Conservation (phyloP, 2,888 invertebrate genomes). For the Vannuccia rotundouncinata region DNA sequence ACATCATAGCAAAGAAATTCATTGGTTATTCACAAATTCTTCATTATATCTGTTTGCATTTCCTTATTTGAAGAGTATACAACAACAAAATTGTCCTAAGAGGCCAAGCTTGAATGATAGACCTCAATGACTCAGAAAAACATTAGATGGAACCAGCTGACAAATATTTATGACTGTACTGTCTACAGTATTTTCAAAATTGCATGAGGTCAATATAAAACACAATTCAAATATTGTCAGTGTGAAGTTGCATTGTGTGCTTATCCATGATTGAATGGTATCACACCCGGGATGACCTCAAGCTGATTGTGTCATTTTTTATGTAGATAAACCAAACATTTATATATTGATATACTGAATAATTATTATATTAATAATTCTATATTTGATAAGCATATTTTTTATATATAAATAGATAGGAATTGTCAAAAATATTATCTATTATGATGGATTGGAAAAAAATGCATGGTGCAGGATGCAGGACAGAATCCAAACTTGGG, state of each 20-base stretch:
- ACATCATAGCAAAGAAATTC: neutral
- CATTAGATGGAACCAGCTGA: slow-evolving; percentile 22
- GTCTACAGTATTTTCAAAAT: slow-evolving; percentile 9
- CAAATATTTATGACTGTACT: neutral
- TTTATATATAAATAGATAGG: no score
- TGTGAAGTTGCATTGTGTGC: slow-evolving; percentile 22
- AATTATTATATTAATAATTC: no score
- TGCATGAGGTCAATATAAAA: neutral
- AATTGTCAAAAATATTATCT: no score
- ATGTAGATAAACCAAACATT: neutral
- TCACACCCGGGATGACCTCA: slow-evolving; percentile 14
- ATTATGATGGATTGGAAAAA: no score
- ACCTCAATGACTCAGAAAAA: slow-evolving; percentile 11
- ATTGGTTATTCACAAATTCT: neutral
- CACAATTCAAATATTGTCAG: slow-evolving; percentile 1
- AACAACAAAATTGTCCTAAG: neutral
- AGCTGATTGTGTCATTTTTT: neutral
- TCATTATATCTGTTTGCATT: neutral
- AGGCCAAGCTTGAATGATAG: neutral
- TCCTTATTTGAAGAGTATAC: slow-evolving; percentile 21
- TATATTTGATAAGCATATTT: no score
- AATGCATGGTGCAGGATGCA: no score
- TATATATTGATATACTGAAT: neutral
- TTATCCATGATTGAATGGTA: slow-evolving; percentile 25
- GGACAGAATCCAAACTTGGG: no score